A percentile compares a stretch with the other conserved stretches of the same genome.
phyloP scores from a whole-genome alignment of 23 tunicate genomes.

The Halocynthia aurantium region DNA sequence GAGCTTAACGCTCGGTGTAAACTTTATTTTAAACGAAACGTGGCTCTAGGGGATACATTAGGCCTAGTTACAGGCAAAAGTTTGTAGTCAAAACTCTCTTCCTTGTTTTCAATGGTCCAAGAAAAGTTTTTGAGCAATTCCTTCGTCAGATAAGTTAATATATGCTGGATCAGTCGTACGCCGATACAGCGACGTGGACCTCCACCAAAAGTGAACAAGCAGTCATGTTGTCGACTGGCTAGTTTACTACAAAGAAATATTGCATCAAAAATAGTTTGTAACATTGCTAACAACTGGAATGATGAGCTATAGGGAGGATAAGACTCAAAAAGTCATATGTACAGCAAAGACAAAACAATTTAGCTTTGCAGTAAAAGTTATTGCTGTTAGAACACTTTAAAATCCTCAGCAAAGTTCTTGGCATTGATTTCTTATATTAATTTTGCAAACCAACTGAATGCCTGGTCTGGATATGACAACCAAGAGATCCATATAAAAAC shows the following conservation, averaged over 20 bases:
- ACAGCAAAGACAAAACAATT: not conserved
- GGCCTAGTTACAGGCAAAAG: constrained; percentile 71
- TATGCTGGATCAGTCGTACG: constrained; percentile 28
- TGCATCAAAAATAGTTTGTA: not conserved
- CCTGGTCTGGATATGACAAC: too few species aligned
- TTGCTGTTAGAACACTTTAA: not conserved
- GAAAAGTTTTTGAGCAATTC: constrained; percentile 35
- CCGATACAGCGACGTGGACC: constrained; percentile 70
- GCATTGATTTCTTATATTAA: too few species aligned
- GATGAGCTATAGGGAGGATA: not conserved
- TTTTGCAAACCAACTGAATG: too few species aligned
- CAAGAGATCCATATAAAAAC: too few species aligned
- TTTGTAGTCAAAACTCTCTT: constrained; percentile 29
- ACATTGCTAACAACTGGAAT: constrained; percentile 25
- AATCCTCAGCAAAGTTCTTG: too few species aligned
- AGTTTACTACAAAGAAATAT: too few species aligned
- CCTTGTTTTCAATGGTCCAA: constrained; percentile 29
- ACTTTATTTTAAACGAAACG: too few species aligned
- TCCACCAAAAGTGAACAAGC: constrained; percentile 40
- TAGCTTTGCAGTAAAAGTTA: too few species aligned
- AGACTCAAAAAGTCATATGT: not conserved
- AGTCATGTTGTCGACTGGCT: not conserved
- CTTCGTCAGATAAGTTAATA: constrained; percentile 28
- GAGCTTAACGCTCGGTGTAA: too few species aligned
- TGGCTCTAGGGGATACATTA: not conserved